Conservation (phyloP, 1,140 invertebrate genomes). For the Thaumatotibia leucotreta region DNA sequence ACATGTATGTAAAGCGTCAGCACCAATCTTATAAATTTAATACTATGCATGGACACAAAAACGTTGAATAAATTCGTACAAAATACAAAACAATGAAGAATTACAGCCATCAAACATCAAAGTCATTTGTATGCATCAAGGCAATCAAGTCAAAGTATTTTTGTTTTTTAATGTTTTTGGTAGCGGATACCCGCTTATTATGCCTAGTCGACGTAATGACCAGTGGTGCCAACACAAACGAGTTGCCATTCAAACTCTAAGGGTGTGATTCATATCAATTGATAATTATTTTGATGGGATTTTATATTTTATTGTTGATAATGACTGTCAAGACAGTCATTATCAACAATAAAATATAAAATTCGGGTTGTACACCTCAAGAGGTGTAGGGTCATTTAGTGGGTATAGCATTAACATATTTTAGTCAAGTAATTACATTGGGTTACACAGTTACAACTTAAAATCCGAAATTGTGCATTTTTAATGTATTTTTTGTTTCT, state of each 20-base stretch:
- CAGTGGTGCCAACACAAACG: background rate
- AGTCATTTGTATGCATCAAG: conserved; percentile 11
- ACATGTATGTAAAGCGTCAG: too few relatives aligned
- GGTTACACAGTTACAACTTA: too few relatives aligned
- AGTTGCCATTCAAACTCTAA: background rate
- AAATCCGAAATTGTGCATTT: too few relatives aligned
- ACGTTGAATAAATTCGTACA: background rate
- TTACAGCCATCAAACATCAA: background rate
- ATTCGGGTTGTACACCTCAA: too few relatives aligned
- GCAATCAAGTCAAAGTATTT: conserved; percentile 11
- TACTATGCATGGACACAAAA: background rate
- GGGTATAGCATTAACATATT: background rate
- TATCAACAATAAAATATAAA: conserved; percentile 14
- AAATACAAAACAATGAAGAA: conserved; percentile 10
- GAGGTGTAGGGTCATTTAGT: background rate
- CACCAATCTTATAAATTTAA: background rate
- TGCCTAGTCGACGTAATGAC: conserved; percentile 10
- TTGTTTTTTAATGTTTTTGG: conserved; percentile 13
- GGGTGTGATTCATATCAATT: conserved; percentile 9
- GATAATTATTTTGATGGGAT: conserved; percentile 12
- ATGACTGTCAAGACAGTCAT: conserved; percentile 11
- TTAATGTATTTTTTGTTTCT: too few relatives aligned
- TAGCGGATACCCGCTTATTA: conserved; percentile 12
- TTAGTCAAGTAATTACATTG: too few relatives aligned
- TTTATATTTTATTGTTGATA: conserved; percentile 14